These are phyloP conservation scores for Syngnathus acus DNA, from an alignment of 2,797 vertebrate genomes.

Conservation along the genomic window DNA sequence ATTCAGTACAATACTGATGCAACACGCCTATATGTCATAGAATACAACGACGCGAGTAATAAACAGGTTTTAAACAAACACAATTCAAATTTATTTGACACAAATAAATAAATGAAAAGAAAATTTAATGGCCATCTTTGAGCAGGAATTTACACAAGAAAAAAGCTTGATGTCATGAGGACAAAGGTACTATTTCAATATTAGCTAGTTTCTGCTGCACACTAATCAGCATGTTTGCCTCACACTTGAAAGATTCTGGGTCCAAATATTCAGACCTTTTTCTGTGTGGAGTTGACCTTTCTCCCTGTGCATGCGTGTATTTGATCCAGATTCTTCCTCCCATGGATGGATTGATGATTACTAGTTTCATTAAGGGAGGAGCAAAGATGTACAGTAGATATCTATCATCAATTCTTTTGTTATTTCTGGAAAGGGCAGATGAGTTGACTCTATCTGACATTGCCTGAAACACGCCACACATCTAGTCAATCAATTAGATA, in stretches of 20 bases:
- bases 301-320: not conserved
- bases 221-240: not conserved
- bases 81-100: too few species aligned
- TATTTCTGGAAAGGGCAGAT: not conserved
- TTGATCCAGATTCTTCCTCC: not conserved
- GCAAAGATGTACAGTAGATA: not conserved
- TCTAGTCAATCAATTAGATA: not conserved
- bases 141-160: too few species aligned
- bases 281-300: not conserved
- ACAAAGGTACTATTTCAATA: not conserved
- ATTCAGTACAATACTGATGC: too few species aligned
- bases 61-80: too few species aligned
- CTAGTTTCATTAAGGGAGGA: not conserved
- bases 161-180: too few species aligned
- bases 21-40: too few species aligned
- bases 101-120: too few species aligned
- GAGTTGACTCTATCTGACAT: not conserved
- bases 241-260: not conserved
- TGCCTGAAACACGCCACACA: not conserved
- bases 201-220: not conserved
- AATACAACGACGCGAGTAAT: too few species aligned
- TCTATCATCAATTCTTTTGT: not conserved
- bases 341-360: not conserved
- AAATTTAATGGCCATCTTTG: too few species aligned
- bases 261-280: not conserved